Evolutionary conservation across 2,888 invertebrate genomes (phyloP), one percentile per base, ranked within the genome.

Genomic region (Pristionchus mayeri): DNA sequence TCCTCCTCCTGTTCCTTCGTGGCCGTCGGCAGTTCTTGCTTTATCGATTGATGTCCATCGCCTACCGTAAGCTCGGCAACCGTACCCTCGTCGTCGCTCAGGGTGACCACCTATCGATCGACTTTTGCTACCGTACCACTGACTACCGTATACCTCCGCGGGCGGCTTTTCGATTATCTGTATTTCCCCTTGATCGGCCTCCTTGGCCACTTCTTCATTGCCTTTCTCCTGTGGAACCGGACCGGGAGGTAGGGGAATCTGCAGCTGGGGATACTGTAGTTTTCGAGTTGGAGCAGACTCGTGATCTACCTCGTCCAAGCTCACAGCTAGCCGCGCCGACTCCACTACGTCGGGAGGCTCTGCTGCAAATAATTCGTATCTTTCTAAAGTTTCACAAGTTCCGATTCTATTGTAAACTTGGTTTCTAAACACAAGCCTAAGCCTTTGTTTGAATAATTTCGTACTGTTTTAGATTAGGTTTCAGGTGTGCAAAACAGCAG

Each of bases 81-180:
- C 27, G 76, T 78, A 50, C 27, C 52, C 7, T 78, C 76, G 76
- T 50, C 76, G 50, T 78, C 76, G 40, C 76, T 78, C 27, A 78
- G 30, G 3, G 50, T 48, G 48, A 50, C 16, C 76, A 78, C 76
- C 76, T 78, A n/a, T 21, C 30, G 24, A 71, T 44, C 37, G 40
- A 71, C 4, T 54, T 54, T 3, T 16, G n/a, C 3, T 54, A 54
- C n/a, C 11, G 54, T 54, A 57, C 57, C 21, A 57, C 13, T 44
- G 44, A 44, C 13, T 44, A 44, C 44, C n/a, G n/a, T 44, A 44
- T 71, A 76, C 76, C 76, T 78, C 76, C 16, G 50, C 40, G 2
- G 76, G 48, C 50, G 50, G 50, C 27, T 78, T 78, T 2, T 30
- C 50, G 18, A 78, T 21, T 48, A 78, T 78, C 76, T 50, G 50